Base-by-base conservation (phyloP, 2,888 invertebrate genomes). In the Drosophila mimica region DNA sequence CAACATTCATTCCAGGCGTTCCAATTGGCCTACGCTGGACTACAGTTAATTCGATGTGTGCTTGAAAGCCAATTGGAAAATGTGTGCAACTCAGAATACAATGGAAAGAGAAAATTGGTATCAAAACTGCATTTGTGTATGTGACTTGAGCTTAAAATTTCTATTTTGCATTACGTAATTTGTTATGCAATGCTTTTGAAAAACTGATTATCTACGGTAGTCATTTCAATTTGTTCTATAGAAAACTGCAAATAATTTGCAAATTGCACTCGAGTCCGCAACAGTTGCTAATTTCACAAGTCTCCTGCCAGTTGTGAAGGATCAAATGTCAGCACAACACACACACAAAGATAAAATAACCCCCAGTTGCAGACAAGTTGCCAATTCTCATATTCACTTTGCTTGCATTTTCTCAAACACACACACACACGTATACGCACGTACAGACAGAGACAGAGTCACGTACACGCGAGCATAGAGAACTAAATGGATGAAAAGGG, bases 321-420 rank as follows among this genome's bases (percentile, higher is more conserved):
- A 81, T 78, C 77, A 76, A 68, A 81, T 78, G 64, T 81, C 81
- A 80, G 70, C 36, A 52, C 20, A 48, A 57, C 36, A 64, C 13
- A 30, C 48, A 48, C 28, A 25, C 15, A n/a, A 17, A 54, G 57
- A 71, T 64, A 74, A 57, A 74, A 52, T 67, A 72, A 46, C 33
- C 54, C 59, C 38, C 54, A 46, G 38, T 15, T 30, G 46, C 60
- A 34, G 38, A 51, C 49, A 57, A 62, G 65, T 65, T 56, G 62
- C 48, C 70, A 70, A 66, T 79, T 79, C 59, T 63, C 57, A 53
- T 34, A 61, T 80, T 71, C 34, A 66, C 71, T 78, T 80, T 71
- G 77, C 81, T 64, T 67, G 81, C 81, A 81, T 51, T 80, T 80
- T 80, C 76, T 63, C 58, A 60, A 34, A 40, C 34, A 33, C 36